Evolutionary conservation across 2,888 invertebrate genomes (phyloP), one percentile per base, ranked within the genome.

Genomic region (Synanthedon tipuliformis): DNA sequence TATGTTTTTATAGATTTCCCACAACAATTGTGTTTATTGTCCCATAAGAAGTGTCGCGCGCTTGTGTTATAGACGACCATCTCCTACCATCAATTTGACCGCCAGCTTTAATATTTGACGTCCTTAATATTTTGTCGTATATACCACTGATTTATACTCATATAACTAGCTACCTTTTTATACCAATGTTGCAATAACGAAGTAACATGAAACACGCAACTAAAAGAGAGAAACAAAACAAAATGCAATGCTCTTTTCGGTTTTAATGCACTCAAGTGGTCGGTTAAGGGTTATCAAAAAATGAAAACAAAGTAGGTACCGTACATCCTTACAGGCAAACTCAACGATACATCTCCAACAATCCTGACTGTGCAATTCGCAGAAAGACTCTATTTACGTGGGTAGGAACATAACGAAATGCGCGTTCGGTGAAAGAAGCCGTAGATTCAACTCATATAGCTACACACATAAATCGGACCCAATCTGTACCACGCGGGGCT

Each of bases 361-460:
- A 63, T 68, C 66, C 63, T 60, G 63, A 63, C 64, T 64, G 61
- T 65, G 66, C 69, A 72, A 71, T 72, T 66, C 63, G 54, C 63
- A 63, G 56, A 62, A 71, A 70, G 58, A 63, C 65, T 68, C 54
- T 54, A 57, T 57, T 57, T 58, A 56, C 53, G 50, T 52, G 55
- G 49, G 59, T 59, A 56, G 55, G 56, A 53, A 55, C 40, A 15
- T 50, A 50, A 49, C 49, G 45, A 45, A 16, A 49, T 49, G 40
- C 50, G 27, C 27, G 50, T 40, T 34, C 49, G 49, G 49, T 40
- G 50, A n/a, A 15, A 18, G 50, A 12, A 13, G 50, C 18, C 23
- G 12, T 49, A 50, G 45, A 52, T 52, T 51, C 51, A 50, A 52
- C 55, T 66, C 62, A 62, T 68, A 64, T 62, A 60, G 58, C 11